Evolutionary conservation across 2,797 vertebrate genomes (phyloP).

Genomic region (Nasua narica): DNA sequence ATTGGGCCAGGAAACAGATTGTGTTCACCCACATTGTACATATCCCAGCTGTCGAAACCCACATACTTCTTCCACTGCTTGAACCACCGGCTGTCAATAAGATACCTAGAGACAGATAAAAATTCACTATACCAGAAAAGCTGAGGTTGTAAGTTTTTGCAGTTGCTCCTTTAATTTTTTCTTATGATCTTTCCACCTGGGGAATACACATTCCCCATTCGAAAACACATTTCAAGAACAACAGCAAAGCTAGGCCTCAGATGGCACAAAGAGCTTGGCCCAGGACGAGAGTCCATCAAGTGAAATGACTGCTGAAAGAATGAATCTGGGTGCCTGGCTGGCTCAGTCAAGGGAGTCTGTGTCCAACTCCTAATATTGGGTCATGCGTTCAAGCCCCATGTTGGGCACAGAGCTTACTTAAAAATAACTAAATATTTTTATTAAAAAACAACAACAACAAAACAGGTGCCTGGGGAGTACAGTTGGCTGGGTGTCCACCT

Average conservation of each 20-base stretch:
- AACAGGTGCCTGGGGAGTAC: too few species aligned
- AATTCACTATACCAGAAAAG: not conserved
- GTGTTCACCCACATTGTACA: constrained; percentile 93
- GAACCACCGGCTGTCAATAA: constrained; percentile 98
- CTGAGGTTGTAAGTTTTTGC: not conserved
- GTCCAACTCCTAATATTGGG: not conserved
- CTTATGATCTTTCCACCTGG: not conserved
- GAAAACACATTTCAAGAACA: not conserved
- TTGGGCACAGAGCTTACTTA: not conserved
- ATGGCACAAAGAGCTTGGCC: not conserved
- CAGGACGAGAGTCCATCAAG: not conserved
- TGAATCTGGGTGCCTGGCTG: not conserved
- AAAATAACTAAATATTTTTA: not conserved
- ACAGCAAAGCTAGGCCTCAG: not conserved
- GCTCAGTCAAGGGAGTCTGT: not conserved
- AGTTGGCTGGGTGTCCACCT: too few species aligned
- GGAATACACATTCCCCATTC: not conserved
- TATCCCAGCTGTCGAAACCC: constrained; percentile 97
- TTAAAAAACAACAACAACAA: too few species aligned
- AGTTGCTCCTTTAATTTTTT: not conserved
- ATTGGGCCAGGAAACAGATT: constrained; percentile 94
- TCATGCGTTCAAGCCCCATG: not conserved
- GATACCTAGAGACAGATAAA: constrained; percentile 87
- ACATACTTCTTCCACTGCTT: constrained; percentile 99
- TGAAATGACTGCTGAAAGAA: not conserved